These are phyloP conservation scores for Drosophila algonquin DNA, from an alignment of 2,888 invertebrate species.

Conservation along the genomic window DNA sequence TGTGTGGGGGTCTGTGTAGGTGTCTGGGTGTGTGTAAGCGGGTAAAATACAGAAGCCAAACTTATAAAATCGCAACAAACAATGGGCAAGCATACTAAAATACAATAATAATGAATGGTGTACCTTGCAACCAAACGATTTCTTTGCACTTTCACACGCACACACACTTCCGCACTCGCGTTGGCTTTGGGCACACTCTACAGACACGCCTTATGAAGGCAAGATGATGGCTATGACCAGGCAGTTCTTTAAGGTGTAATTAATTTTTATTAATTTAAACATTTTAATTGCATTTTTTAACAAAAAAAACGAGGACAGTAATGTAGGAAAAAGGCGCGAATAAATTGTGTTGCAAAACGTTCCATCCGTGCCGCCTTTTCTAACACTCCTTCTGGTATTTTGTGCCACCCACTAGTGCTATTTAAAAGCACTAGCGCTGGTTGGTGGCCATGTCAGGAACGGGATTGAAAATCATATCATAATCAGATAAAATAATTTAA, in stretches of 20 bases:
- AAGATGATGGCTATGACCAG: slow-evolving; percentile 3
- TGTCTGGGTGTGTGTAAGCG: slow-evolving; percentile 56
- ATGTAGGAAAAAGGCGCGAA: slow-evolving; percentile 51
- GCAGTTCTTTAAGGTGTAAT: background rate
- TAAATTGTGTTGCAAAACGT: slow-evolving; percentile 13
- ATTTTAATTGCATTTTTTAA: slow-evolving; percentile 20
- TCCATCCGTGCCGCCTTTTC: background rate
- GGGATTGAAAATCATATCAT: too few species aligned
- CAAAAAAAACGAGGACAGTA: background rate
- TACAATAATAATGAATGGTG: slow-evolving; percentile 67
- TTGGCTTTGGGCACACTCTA: slow-evolving; percentile 11
- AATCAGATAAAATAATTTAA: too few species aligned
- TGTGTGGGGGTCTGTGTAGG: slow-evolving; percentile 41
- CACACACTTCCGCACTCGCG: slow-evolving; percentile 34
- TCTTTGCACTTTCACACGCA: slow-evolving; percentile 35
- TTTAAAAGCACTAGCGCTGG: background rate
- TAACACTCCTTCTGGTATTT: slow-evolving; percentile 12
- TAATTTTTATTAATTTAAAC: background rate
- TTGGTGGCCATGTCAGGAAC: too few species aligned
- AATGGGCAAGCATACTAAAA: slow-evolving; percentile 53
- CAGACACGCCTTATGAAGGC: background rate
- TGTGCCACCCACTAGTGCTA: background rate
- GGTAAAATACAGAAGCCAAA: slow-evolving; percentile 62
- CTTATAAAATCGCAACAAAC: slow-evolving; percentile 68
- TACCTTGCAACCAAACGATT: slow-evolving; percentile 60